Evolutionary conservation across 2,113 vertebrate species (phyloP).

Genomic region (Odocoileus hemionus): DNA sequence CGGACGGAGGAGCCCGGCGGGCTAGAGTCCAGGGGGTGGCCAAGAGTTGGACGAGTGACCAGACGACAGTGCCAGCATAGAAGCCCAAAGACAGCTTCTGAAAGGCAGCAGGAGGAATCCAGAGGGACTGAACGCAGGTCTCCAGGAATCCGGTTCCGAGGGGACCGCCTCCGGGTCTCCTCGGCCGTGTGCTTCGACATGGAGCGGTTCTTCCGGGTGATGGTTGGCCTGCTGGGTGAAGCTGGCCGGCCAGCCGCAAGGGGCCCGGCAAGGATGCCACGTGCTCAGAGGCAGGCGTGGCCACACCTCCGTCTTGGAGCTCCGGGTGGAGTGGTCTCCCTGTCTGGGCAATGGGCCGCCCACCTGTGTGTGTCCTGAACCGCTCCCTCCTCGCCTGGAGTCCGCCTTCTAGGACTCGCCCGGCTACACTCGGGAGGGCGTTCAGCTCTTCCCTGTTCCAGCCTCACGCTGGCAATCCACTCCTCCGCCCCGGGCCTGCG

Average conservation of each 20-base stretch:
- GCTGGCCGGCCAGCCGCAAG: not conserved
- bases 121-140: rapidly evolving
- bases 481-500: rapidly evolving
- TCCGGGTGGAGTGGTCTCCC: too few species aligned
- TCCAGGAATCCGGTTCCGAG: not conserved
- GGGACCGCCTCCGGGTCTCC: rapidly evolving
- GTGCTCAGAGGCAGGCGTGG: rapidly evolving
- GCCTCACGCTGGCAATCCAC: rapidly evolving
- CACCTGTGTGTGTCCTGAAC: not conserved
- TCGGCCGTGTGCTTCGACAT: not conserved
- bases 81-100: not conserved
- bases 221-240: not conserved
- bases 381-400: not conserved
- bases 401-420: not conserved
- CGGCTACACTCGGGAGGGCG: rapidly evolving
- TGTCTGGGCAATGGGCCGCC: not conserved
- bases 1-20: too few species aligned
- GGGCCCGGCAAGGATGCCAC: not conserved
- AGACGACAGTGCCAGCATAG: rapidly evolving
- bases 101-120: not conserved
- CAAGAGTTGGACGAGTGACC: rapidly evolving
- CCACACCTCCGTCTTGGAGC: not conserved
- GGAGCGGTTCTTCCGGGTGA: not conserved
- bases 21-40: not conserved
- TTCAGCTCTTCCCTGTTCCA: not conserved